These are phyloP conservation scores for Sarcophaga caerulescens DNA, from an alignment of 2,888 invertebrate genomes.

Conservation along the genomic window DNA sequence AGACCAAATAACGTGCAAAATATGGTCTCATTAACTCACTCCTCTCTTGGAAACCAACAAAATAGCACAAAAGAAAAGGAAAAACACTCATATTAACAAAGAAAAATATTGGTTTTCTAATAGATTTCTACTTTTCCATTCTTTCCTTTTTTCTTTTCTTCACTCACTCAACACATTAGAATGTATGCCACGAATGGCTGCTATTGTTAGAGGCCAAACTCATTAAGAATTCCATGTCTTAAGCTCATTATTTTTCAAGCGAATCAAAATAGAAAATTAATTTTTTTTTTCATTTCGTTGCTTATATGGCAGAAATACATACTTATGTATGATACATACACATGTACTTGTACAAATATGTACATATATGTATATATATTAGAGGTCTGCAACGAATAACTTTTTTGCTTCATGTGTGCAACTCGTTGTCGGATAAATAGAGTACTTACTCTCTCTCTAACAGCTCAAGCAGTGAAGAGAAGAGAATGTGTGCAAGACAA, in stretches of 20 bases:
- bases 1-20: neutral
- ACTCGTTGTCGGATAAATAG: no score
- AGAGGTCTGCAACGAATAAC: no score
- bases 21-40: neutral
- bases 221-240: constrained; percentile 30
- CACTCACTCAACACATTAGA: neutral
- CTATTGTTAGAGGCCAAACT: neutral
- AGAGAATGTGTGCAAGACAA: no score
- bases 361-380: no score
- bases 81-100: neutral
- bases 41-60: neutral
- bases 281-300: no score
- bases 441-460: no score
- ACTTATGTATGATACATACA: no score
- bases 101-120: neutral
- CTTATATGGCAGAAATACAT: no score
- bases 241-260: constrained; percentile 32
- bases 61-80: neutral
- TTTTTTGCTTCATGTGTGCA: no score
- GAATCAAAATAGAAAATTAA: neutral
- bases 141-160: neutral
- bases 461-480: no score
- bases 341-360: no score
- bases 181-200: neutral
- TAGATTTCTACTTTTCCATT: neutral